These are phyloP conservation scores for Osedax frankpressi DNA, from an alignment of 2,888 invertebrate genomes.

Conservation along the genomic window DNA sequence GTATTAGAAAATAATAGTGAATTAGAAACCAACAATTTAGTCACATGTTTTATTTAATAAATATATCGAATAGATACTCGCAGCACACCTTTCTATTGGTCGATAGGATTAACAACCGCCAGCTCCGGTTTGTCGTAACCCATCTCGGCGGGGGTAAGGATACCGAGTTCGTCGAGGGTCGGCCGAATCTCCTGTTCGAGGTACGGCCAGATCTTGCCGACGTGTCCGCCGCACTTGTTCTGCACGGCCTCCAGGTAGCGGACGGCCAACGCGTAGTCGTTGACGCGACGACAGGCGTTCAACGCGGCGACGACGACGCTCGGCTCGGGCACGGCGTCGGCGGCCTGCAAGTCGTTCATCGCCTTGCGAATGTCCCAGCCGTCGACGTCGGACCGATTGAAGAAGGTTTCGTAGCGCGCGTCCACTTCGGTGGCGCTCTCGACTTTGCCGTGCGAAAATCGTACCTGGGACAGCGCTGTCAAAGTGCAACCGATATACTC, in stretches of 20 bases:
- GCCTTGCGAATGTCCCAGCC: slow-evolving; percentile 79
- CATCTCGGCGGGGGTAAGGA: slow-evolving; percentile 82
- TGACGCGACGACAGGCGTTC: slow-evolving; percentile 78
- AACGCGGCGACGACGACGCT: slow-evolving; percentile 72
- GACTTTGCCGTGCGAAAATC: not conserved
- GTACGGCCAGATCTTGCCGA: slow-evolving; percentile 52
- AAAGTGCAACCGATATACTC: not conserved
- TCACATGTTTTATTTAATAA: too few relatives aligned
- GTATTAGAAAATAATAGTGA: too few relatives aligned
- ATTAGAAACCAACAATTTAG: too few relatives aligned
- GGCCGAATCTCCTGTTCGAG: slow-evolving; percentile 68
- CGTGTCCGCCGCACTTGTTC: slow-evolving; percentile 67
- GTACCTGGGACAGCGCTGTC: slow-evolving; percentile 1
- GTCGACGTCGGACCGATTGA: slow-evolving; percentile 74
- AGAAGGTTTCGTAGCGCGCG: slow-evolving; percentile 52
- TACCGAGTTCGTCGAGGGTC: slow-evolving; percentile 79
- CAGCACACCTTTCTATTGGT: slow-evolving; percentile 29
- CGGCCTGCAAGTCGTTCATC: slow-evolving; percentile 56
- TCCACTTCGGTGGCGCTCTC: slow-evolving; percentile 35
- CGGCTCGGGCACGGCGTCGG: slow-evolving; percentile 86
- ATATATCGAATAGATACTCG: not conserved
- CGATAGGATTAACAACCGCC: slow-evolving; percentile 52
- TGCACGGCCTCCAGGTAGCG: slow-evolving; percentile 76
- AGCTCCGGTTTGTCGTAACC: slow-evolving; percentile 94
- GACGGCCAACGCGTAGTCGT: slow-evolving; percentile 81